Base-by-base conservation (phyloP, 2,797 vertebrate genomes). In the Melanotaenia trifasciata region DNA sequence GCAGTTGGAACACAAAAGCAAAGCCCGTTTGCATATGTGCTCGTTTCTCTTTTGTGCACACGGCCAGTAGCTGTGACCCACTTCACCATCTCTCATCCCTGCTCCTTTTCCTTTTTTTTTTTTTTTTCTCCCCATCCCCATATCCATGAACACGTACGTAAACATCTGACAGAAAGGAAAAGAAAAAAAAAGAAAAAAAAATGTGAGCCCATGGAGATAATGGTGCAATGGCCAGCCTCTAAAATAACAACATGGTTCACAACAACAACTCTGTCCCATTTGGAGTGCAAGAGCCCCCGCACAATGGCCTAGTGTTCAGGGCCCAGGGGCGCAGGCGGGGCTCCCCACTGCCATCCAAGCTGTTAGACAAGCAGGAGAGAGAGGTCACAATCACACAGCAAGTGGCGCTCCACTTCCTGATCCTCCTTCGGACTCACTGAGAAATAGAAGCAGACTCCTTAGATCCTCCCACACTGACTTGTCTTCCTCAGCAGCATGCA, bases 301-400 rank as follows among this genome's bases (percentile, higher is more conserved):
- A 93, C 93, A 94, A 94, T 91, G 84, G 88, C 66, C 75, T 64
- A 92, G 92, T 93, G 91, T 94, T 92, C 79, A 32, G 80, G 69
- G 61, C 79, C 78, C 79, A 32, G 83, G 86, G 89, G 81, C 69
- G 64, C 87, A 86, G 84, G 87, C 84, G 63, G 85, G 87, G 89
- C 87, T 87, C 81, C 83, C 84, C 33, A n/a, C 84, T 67, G 81
- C 88, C 85, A 70, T 89, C 85, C 79, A 77, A 86, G 81, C 86
- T 90, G 79, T 87, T 87, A 58, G 89, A 80, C 85, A 70, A 88
- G 79, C 77, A 70, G 47, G 51, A 85, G 71, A 88, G 80, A 78
- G 83, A 72, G 90, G 85, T 89, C 86, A 78, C 24, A 84, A 85
- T 87, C 80, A 68, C 88, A 84, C 74, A 86, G 68, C 67, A 14